Percentiles rank a stretch among this genome's conserved stretches.
These are phyloP conservation scores for Neosilurus mollespiculum DNA, from an alignment of 2,797 vertebrate genomes.

Conservation along the genomic window DNA sequence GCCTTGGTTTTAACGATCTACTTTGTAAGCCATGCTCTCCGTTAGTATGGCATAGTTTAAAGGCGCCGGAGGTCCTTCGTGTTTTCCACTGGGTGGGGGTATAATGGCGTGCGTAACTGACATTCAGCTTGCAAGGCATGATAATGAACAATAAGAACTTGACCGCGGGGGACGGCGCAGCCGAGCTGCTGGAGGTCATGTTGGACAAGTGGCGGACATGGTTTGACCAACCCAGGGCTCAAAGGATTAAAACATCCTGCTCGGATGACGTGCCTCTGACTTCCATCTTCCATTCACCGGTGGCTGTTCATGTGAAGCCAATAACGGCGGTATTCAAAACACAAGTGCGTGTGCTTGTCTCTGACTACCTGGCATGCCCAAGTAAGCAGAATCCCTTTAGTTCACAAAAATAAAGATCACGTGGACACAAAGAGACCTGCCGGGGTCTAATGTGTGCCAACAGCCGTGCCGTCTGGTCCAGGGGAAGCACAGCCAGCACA, in stretches of 20 bases:
- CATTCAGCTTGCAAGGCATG: slow-evolving; percentile 10
- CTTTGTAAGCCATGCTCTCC: slow-evolving; percentile 16
- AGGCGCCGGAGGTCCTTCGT: background rate
- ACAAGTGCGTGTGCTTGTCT: background rate
- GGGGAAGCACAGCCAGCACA: slow-evolving; percentile 31
- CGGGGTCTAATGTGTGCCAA: slow-evolving; percentile 9
- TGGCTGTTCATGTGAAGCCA: background rate
- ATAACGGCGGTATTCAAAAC: background rate
- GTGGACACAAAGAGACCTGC: background rate
- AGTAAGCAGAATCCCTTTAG: no score
- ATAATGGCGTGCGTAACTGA: slow-evolving; percentile 1
- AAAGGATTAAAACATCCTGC: slow-evolving; percentile 21
- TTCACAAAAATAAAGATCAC: no score
- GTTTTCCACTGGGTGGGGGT: background rate
- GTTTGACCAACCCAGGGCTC: background rate
- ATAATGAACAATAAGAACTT: slow-evolving; percentile 31
- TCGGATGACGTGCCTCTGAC: slow-evolving; percentile 6
- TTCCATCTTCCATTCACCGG: background rate
- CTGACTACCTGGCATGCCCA: slow-evolving; percentile 22
- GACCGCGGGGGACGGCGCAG: background rate
- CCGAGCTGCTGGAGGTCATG: slow-evolving; percentile 10
- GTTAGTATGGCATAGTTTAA: slow-evolving; percentile 14
- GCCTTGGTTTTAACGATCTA: slow-evolving; percentile 26
- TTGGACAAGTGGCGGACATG: slow-evolving; percentile 2
- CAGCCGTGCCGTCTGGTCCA: background rate